phyloP scores from a whole-genome alignment of 2,797 vertebrate genomes.

The Pipistrellus nathusii region DNA sequence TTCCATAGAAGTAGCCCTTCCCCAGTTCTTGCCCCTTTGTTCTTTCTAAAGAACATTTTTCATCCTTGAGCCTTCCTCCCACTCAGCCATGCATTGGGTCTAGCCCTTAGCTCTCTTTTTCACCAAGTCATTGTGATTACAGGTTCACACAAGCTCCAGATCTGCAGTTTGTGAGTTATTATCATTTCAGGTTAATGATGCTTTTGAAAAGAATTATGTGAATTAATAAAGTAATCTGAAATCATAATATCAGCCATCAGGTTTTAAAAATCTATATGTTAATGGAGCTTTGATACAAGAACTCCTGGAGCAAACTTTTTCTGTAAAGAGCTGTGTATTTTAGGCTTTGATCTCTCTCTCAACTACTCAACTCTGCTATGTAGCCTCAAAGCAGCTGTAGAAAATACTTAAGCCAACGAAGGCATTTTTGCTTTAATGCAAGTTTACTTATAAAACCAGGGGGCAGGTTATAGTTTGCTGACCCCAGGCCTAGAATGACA shows the following conservation, averaged over 20 bases:
- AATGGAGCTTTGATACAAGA: constrained; percentile 43
- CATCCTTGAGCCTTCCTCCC: constrained; percentile 48
- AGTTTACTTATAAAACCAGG: constrained; percentile 42
- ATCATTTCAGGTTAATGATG: background rate
- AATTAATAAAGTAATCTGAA: constrained; percentile 64
- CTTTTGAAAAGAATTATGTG: constrained; percentile 53
- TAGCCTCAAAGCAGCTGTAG: background rate
- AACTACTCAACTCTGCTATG: background rate
- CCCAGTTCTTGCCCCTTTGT: background rate
- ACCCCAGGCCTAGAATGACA: background rate
- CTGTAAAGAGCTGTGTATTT: constrained; percentile 25
- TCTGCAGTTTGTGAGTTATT: background rate
- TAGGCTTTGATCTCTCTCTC: constrained; percentile 38
- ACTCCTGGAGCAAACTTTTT: background rate
- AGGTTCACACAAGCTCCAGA: constrained; percentile 4
- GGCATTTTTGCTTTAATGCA: constrained; percentile 22
- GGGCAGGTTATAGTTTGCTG: background rate
- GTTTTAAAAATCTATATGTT: constrained; percentile 34
- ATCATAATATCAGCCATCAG: constrained; percentile 14
- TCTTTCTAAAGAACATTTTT: constrained; percentile 35
- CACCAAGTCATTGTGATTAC: background rate
- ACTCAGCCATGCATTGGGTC: constrained; percentile 21
- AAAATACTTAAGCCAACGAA: background rate
- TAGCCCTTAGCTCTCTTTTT: constrained; percentile 19
- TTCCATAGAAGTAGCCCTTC: background rate